Evolutionary conservation across 1,140 invertebrate genomes (phyloP), one percentile per base, ranked within the genome.

Genomic region (Lordiphosa clarofinis): DNA sequence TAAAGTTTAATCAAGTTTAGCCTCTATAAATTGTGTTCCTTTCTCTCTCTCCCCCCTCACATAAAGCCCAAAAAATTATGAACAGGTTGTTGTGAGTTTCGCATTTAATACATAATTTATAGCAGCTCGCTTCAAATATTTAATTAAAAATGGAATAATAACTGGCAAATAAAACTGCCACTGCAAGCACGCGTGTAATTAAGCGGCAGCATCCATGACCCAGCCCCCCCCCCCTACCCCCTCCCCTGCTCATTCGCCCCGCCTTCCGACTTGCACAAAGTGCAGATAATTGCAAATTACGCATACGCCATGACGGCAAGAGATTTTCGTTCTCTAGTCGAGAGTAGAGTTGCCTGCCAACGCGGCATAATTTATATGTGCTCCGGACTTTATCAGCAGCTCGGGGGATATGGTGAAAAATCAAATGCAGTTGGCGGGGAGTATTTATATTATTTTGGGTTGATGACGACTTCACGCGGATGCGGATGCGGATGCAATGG

Each of bases 81-180:
- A 39, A 39, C 3, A 38, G 35, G 33, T 40, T n/a, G n/a, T n/a
- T n/a, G n/a, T n/a, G 42, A 52, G 52, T 56, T 15, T 33, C 35
- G 11, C 44, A 58, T 59, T 76, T 57, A 76, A 61, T 37, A 35
- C 48, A 69, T 64, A 57, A 78, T 78, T 60, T 78, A 76, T 44
- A 43, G 4, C 4, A 46, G 55, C 12, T 21, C 37, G 68, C 64
- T 28, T 56, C 55, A 48, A 71, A 63, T 82, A 66, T 81, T 72
- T 72, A 82, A 82, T 81, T 81, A 71, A 81, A 79, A 81, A 62
- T 54, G 42, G 38, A 54, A 74, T 73, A 81, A 74, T 54, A 63
- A 58, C 54, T 12, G 31, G 5, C 38, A 42, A 24, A 47, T 10
- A 11, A 38, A 35, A 52, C 39, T 55, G 36, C 39, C 40, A 50